Conservation (phyloP, 2,888 invertebrate genomes). For the Eilema griseolum region DNA sequence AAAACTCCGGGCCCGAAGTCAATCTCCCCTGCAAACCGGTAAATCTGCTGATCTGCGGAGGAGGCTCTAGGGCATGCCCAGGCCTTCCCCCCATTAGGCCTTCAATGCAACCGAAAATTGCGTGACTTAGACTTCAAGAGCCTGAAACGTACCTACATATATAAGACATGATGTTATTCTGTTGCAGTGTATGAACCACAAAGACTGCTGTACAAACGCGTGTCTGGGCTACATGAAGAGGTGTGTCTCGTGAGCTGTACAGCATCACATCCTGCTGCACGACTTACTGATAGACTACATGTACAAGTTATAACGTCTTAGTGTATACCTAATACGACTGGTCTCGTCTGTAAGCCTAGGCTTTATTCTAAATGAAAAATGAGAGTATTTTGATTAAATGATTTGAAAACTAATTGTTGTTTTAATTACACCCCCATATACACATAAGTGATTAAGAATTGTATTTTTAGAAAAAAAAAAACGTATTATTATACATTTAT, state of each 20-base stretch:
- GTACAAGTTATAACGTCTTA: not conserved
- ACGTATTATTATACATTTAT: too few relatives aligned
- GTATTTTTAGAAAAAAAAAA: too few relatives aligned
- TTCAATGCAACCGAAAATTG: too few relatives aligned
- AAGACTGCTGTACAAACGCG: constrained; percentile 69
- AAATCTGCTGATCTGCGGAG: too few relatives aligned
- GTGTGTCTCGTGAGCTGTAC: constrained; percentile 60
- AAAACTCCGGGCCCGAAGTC: too few relatives aligned
- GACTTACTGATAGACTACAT: constrained; percentile 21
- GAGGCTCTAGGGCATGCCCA: too few relatives aligned
- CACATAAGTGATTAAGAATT: too few relatives aligned
- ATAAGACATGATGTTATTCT: not conserved
- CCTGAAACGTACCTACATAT: not conserved
- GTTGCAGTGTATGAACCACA: constrained; percentile 67
- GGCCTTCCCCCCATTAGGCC: too few relatives aligned
- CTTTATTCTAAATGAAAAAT: not conserved
- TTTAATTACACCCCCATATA: not conserved
- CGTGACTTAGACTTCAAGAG: too few relatives aligned
- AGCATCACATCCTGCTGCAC: not conserved
- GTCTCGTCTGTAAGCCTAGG: not conserved
- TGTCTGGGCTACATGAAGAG: constrained; percentile 70
- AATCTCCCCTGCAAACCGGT: too few relatives aligned
- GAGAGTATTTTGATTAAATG: not conserved
- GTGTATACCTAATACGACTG: not conserved
- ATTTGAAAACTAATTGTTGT: not conserved